These are phyloP conservation scores for Junco hyemalis DNA, from an alignment of 2,113 vertebrate genomes.

Conservation along the genomic window DNA sequence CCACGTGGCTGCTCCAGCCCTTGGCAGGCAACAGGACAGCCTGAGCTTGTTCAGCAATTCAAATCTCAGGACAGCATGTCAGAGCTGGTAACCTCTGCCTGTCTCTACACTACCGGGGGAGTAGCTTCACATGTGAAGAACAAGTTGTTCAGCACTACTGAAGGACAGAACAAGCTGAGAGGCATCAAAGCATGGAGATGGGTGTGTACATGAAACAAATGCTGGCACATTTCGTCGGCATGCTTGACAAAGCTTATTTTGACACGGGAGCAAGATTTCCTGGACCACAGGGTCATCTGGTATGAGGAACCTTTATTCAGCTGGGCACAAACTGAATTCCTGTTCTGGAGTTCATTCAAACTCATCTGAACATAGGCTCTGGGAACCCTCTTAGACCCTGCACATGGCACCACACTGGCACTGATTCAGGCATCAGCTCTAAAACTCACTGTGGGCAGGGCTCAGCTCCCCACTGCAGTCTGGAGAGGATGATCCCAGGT, in stretches of 20 bases:
- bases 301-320: neutral
- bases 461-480: neutral
- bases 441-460: neutral
- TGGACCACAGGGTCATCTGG: neutral
- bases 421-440: neutral
- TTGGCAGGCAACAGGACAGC: rapidly evolving
- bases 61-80: neutral
- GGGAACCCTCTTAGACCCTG: neutral
- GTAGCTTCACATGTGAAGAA: neutral
- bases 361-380: neutral
- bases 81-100: neutral
- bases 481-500: neutral
- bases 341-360: neutral
- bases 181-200: neutral
- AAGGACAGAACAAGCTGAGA: neutral
- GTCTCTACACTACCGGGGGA: neutral
- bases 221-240: neutral
- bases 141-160: neutral
- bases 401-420: neutral
- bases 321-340: neutral
- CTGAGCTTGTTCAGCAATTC: rapidly evolving
- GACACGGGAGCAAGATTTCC: neutral
- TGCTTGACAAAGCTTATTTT: neutral
- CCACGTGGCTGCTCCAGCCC: neutral
- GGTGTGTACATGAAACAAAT: neutral